Percentiles rank a stretch among this genome's conserved stretches.
Conservation (phyloP, 53 echinoderm and acorn worm species). For the Antedon mediterranea region DNA sequence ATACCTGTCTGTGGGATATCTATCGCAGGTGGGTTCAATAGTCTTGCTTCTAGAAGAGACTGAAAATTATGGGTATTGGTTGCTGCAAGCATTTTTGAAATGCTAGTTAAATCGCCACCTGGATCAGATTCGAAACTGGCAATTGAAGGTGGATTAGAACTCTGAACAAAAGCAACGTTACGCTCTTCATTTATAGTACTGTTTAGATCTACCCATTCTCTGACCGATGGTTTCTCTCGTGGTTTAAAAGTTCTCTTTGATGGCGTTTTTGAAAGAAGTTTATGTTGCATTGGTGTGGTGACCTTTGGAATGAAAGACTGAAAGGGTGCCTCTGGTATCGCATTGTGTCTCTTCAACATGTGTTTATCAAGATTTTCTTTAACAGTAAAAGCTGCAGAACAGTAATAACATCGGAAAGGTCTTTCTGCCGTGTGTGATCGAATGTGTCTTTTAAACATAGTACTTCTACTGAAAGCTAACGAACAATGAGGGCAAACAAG, state of each 20-base stretch:
- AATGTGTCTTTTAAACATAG: constrained; percentile 70
- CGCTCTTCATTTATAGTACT: constrained; percentile 11
- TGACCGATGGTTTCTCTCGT: background rate
- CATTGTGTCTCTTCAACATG: constrained; percentile 55
- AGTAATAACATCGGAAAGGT: constrained; percentile 70
- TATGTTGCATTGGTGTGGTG: constrained; percentile 85
- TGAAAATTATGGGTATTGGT: constrained; percentile 81
- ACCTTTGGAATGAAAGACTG: constrained; percentile 78
- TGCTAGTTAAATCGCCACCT: constrained; percentile 74
- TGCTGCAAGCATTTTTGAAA: constrained; percentile 84
- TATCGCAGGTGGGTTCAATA: constrained; percentile 14
- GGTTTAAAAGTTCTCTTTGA: constrained; percentile 4
- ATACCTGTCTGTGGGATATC: background rate
- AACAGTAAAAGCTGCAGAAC: constrained; percentile 80
- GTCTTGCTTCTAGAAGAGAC: constrained; percentile 46
- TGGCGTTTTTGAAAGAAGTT: constrained; percentile 32
- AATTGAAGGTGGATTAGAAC: background rate
- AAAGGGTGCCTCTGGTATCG: background rate
- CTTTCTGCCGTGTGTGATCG: constrained; percentile 71
- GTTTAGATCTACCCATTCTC: background rate
- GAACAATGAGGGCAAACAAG: constrained; percentile 84
- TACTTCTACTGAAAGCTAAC: constrained; percentile 41
- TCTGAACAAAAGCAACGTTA: background rate
- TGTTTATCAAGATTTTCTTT: constrained; percentile 79
- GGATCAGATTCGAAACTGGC: constrained; percentile 65